Conservation (phyloP, 2,888 invertebrate species). For the Melinaea menophilus region DNA sequence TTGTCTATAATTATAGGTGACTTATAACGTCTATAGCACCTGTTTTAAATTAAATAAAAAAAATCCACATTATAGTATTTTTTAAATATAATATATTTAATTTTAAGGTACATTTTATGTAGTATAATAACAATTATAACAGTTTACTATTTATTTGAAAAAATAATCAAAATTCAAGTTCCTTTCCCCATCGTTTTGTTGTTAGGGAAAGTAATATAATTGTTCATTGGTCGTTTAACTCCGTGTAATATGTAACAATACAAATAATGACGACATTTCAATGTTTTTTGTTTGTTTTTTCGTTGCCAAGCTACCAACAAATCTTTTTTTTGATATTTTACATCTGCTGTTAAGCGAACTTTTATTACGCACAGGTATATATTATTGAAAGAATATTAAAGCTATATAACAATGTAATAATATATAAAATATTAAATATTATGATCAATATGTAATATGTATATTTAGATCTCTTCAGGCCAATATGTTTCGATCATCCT, state of each 20-base stretch:
- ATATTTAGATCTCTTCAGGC: conserved; percentile 43
- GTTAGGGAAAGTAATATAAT: conserved; percentile 46
- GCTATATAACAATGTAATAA: not conserved
- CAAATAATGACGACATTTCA: conserved; percentile 29
- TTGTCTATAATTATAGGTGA: too few relatives aligned
- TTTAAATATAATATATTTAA: too few relatives aligned
- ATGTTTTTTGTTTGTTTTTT: conserved; percentile 28
- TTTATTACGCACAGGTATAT: not conserved
- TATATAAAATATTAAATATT: too few relatives aligned
- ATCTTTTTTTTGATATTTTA: conserved; percentile 12
- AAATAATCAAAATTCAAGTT: not conserved
- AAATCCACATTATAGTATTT: too few relatives aligned
- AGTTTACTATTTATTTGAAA: too few relatives aligned
- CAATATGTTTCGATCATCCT: conserved; percentile 58
- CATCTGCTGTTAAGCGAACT: not conserved
- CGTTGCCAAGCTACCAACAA: conserved; percentile 27
- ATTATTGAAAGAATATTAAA: too few relatives aligned
- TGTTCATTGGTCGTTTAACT: conserved; percentile 52
- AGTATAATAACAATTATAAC: too few relatives aligned
- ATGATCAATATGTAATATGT: too few relatives aligned
- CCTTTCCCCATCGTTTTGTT: conserved; percentile 24
- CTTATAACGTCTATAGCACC: too few relatives aligned
- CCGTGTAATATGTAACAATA: conserved; percentile 33
- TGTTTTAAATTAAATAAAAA: too few relatives aligned
- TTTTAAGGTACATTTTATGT: too few relatives aligned